Base-by-base conservation (phyloP, 2,888 invertebrate genomes). In the Pollenia angustigena region DNA sequence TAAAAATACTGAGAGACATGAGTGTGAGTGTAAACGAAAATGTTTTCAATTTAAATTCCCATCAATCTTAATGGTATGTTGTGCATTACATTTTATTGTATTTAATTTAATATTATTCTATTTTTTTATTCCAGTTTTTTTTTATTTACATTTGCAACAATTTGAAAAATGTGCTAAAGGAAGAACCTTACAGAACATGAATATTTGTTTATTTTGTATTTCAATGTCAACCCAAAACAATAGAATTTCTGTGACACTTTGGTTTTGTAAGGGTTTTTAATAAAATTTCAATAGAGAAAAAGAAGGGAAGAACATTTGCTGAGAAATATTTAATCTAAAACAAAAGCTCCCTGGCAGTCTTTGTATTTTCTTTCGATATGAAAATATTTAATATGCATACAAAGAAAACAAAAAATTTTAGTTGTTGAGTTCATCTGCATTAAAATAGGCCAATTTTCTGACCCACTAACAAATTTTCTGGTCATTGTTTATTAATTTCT, bases 41-140 rank as follows among this genome's bases (percentile, higher is more conserved):
- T 71, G 56, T 81, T 76, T 85, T 81, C 72, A 85, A 85, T 85
- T 85, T 85, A 81, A 85, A 81, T 85, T 85, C 85, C 81, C 76
- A 85, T 85, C 85, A 85, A 85, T 85, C 85, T 81, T 81, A 58
- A 72, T 78, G 66, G 76, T 50, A 71, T 76, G 84, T 74, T 40
- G n/a, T 79, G 50, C 56, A 50, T 48, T 79, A n/a, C 18, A 79
- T 68, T 60, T 58, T 9, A 52, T 62, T 54, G 18, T 68, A 72
- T 80, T 54, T 64, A 46, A 72, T 81, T 74, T 71, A 74, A 80
- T 69, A 62, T 81, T 71, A 62, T 69, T 76, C 48, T 76, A 68
- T 56, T 83, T 71, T 58, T 32, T 66, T 16, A 48, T 58, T 18
- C 18, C 6, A 32, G 32, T 6, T 6, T 32, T 32, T 23, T 6